phyloP scores from a whole-genome alignment of 2,797 vertebrate species.

The Hydrolagus colliei region DNA sequence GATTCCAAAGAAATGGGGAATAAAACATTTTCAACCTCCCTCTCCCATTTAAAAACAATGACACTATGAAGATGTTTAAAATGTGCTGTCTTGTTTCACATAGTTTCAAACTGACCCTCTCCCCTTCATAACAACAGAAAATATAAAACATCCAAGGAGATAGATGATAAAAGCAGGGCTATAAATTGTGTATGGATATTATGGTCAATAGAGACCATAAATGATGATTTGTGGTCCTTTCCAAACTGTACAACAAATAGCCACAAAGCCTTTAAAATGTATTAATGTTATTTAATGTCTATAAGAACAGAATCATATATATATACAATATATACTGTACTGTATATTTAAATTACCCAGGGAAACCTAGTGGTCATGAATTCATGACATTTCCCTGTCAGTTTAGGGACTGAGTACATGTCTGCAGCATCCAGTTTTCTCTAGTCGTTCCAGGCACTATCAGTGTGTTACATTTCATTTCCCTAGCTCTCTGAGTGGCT shows the following conservation, averaged over 20 bases:
- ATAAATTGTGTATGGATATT: background rate
- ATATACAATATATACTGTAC: background rate
- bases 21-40: too few relatives aligned
- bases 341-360: too few relatives aligned
- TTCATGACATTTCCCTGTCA: background rate
- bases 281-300: background rate
- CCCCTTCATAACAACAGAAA: too few relatives aligned
- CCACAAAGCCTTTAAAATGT: background rate
- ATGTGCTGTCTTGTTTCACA: too few relatives aligned
- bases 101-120: too few relatives aligned
- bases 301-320: background rate
- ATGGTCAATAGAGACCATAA: background rate
- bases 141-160: background rate
- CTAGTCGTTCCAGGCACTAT: background rate
- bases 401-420: background rate
- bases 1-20: too few relatives aligned
- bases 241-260: background rate
- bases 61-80: too few relatives aligned
- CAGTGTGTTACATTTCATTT: conserved; percentile 11
- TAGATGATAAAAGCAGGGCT: background rate
- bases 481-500: background rate
- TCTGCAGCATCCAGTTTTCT: conserved; percentile 20
- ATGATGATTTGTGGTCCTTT: background rate
- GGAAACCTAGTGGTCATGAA: background rate
- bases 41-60: too few relatives aligned